phyloP scores from a whole-genome alignment of 2,888 invertebrate genomes.

The Tetheella fluctuosa region DNA sequence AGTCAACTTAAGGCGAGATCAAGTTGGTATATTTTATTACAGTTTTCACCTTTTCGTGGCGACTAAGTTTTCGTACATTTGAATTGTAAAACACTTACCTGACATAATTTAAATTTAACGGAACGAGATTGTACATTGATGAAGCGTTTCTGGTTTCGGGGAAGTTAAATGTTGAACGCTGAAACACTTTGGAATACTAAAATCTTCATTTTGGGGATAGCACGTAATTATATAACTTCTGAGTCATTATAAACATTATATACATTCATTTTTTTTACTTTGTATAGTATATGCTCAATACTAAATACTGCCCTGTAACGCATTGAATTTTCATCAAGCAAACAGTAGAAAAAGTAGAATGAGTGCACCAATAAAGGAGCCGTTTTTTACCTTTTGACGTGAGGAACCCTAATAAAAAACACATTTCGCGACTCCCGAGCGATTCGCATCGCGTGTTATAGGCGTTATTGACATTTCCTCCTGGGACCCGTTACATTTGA shows the following conservation, averaged over 20 bases:
- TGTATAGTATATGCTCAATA: too few relatives aligned
- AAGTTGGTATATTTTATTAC: slow-evolving; percentile 59
- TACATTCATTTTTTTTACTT: too few relatives aligned
- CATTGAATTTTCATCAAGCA: slow-evolving; percentile 29
- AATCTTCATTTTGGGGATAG: background rate
- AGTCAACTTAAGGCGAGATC: slow-evolving; percentile 53
- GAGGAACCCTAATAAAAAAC: slow-evolving; percentile 54
- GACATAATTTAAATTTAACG: slow-evolving; percentile 55
- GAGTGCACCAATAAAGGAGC: slow-evolving; percentile 31
- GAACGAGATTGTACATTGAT: slow-evolving; percentile 48
- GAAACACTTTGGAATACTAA: slow-evolving; percentile 1
- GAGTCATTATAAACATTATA: too few relatives aligned
- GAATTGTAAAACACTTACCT: slow-evolving; percentile 62
- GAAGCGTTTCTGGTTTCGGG: slow-evolving; percentile 32
- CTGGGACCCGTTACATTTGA: slow-evolving; percentile 57
- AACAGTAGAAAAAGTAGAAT: slow-evolving; percentile 25
- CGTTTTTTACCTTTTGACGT: slow-evolving; percentile 36
- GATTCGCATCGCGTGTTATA: slow-evolving; percentile 57
- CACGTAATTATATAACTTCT: background rate
- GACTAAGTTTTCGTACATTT: slow-evolving; percentile 57
- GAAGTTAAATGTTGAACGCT: slow-evolving; percentile 27
- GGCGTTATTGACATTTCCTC: slow-evolving; percentile 64
- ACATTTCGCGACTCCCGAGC: slow-evolving; percentile 51
- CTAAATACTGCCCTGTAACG: background rate
- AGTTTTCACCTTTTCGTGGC: slow-evolving; percentile 54